These are phyloP conservation scores for Campoplex nolae DNA, from an alignment of 2,888 invertebrate species.

Conservation along the genomic window DNA sequence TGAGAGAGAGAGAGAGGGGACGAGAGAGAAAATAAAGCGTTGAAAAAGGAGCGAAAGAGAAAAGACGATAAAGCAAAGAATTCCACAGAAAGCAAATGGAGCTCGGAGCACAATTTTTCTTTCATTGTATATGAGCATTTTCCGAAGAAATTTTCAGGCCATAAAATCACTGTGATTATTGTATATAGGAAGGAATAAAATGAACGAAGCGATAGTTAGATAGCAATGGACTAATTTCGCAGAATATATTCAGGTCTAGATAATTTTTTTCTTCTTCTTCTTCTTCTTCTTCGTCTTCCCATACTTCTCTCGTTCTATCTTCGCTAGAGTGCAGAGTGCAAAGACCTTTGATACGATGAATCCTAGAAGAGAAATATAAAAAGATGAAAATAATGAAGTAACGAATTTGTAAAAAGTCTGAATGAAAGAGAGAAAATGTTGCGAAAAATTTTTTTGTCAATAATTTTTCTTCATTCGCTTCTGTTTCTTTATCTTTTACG, in stretches of 20 bases:
- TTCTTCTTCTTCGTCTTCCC: background rate
- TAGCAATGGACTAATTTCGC: constrained; percentile 15
- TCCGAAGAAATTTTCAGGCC: background rate
- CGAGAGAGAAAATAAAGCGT: background rate
- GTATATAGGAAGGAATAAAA: background rate
- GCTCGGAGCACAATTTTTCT: background rate
- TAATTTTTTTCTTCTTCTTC: background rate
- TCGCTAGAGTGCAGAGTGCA: constrained; percentile 16
- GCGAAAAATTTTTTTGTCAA: background rate
- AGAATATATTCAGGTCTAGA: constrained; percentile 36
- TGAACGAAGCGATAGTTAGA: background rate
- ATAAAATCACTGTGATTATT: background rate
- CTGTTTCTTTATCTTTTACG: background rate
- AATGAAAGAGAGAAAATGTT: background rate
- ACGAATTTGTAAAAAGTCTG: background rate
- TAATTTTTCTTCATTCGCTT: background rate
- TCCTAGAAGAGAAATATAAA: constrained; percentile 1
- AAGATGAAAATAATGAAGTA: background rate
- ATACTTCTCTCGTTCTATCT: background rate
- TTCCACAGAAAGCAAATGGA: background rate
- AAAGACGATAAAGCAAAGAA: background rate
- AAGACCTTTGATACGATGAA: constrained; percentile 39
- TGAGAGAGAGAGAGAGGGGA: constrained; percentile 8
- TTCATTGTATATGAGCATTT: background rate
- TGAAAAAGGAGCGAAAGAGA: background rate